Evolutionary conservation across 2,888 invertebrate genomes (phyloP).

Genomic region (Nephrotoma guestfalica): DNA sequence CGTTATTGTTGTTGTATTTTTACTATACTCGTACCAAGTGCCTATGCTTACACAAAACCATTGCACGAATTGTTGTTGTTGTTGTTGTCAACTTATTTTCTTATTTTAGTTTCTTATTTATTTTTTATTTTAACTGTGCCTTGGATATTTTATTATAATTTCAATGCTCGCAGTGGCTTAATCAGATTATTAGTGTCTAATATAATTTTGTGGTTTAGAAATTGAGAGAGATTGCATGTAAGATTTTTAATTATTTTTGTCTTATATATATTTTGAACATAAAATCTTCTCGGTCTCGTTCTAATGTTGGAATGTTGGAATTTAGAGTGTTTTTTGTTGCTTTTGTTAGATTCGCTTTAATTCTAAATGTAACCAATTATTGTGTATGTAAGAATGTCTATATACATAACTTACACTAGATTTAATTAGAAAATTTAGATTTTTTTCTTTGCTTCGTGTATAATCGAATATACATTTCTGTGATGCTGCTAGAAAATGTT

Average conservation of each 20-base stretch:
- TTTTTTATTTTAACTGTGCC: not conserved
- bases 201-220: not conserved
- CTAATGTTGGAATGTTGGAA: not conserved
- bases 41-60: not conserved
- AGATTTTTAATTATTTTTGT: not conserved
- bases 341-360: not conserved
- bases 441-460: not conserved
- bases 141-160: not conserved
- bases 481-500: not conserved
- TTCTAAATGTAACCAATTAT: not conserved
- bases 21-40: not conserved
- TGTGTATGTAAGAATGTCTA: not conserved
- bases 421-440: not conserved
- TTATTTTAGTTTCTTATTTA: not conserved
- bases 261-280: not conserved
- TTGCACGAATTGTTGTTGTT: not conserved
- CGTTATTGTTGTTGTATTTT: not conserved
- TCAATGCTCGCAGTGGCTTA: not conserved
- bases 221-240: not conserved
- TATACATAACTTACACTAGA: not conserved
- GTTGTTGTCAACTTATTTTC: not conserved
- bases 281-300: not conserved
- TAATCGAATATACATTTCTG: not conserved
- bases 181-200: not conserved
- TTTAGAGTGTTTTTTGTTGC: not conserved